Evolutionary conservation across 1,140 invertebrate species (phyloP).

Genomic region (Ceratina calcarata): DNA sequence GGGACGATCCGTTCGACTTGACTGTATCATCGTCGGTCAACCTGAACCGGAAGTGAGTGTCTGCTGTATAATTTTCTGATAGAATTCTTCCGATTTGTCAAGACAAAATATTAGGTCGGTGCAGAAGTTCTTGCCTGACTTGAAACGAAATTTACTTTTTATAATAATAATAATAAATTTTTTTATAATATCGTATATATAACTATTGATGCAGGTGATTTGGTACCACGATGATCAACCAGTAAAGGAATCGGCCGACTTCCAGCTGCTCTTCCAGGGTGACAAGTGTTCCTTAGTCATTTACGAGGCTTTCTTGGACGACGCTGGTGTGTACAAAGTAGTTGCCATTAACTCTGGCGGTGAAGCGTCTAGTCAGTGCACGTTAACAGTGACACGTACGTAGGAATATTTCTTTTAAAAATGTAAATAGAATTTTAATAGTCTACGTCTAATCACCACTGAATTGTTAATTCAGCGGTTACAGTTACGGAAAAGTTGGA

Average conservation of each 20-base stretch:
- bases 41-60: conserved; percentile 88
- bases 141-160: too few species aligned
- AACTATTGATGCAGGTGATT: conserved; percentile 82
- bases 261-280: conserved; percentile 89
- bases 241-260: conserved; percentile 91
- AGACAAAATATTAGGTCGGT: too few species aligned
- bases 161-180: too few species aligned
- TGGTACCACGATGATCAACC: conserved; percentile 93
- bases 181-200: not conserved
- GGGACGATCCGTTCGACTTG: conserved; percentile 86
- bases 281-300: conserved; percentile 91
- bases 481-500: conserved; percentile 6
- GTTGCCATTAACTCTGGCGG: conserved; percentile 90
- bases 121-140: too few species aligned
- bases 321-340: conserved; percentile 89
- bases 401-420: not conserved
- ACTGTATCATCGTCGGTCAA: conserved; percentile 91
- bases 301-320: conserved; percentile 87
- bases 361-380: conserved; percentile 88
- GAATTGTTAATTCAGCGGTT: conserved; percentile 34
- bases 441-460: too few species aligned
- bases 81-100: too few species aligned
- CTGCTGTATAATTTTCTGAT: not conserved
- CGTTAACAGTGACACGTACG: conserved; percentile 82
- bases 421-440: too few species aligned